Conservation (phyloP, 2,113 vertebrate species). For the Trochalopteron elliotii region DNA sequence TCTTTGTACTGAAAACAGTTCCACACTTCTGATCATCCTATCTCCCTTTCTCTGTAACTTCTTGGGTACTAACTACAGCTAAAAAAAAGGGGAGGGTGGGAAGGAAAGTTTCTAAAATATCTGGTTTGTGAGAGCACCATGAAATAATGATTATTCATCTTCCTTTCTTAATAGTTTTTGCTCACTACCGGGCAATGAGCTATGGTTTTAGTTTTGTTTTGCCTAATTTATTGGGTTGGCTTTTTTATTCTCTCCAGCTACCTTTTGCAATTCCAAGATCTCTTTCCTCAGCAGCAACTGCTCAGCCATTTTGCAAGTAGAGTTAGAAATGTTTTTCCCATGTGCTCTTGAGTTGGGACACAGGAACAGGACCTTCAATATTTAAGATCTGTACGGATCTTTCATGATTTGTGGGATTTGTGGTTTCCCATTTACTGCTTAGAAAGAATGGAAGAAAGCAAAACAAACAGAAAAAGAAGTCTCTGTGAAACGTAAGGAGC, state of each 20-base stretch:
- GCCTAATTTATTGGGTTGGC: not conserved
- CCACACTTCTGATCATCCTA: not conserved
- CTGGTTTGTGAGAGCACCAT: not conserved
- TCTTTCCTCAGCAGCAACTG: not conserved
- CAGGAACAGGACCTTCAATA: not conserved
- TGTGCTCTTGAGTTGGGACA: not conserved
- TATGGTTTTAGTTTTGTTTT: not conserved
- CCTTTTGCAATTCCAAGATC: not conserved
- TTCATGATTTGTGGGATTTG: constrained; percentile 24
- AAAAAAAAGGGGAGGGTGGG: not conserved
- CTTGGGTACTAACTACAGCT: not conserved
- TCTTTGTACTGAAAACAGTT: not conserved
- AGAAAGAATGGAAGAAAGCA: not conserved
- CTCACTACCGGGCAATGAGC: not conserved
- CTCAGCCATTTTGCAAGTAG: not conserved
- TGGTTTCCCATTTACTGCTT: constrained; percentile 3
- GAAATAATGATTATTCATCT: not conserved
- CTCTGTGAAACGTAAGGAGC: not conserved
- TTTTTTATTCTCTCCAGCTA: not conserved
- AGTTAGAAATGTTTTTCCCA: not conserved
- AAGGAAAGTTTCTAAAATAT: not conserved
- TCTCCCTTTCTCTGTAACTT: not conserved
- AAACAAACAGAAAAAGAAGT: constrained; percentile 15
- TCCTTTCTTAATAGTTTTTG: not conserved
- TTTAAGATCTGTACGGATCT: not conserved